Evolutionary conservation across 2,113 vertebrate genomes (phyloP).

Genomic region (Eptesicus fuscus): DNA sequence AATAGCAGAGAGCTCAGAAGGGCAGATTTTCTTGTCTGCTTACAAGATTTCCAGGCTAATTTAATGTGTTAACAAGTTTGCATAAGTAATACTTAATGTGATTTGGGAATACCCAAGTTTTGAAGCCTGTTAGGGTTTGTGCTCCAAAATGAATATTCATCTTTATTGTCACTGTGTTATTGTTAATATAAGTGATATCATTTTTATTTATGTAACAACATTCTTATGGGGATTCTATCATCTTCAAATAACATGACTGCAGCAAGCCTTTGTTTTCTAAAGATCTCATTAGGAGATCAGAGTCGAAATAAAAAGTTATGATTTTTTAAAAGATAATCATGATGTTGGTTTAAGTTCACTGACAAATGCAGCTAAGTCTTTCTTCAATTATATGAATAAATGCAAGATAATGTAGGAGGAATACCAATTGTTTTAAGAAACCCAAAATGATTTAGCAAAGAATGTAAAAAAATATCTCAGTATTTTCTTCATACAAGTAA

Average conservation of each 20-base stretch:
- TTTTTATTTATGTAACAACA: not conserved
- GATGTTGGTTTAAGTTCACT: conserved; percentile 51
- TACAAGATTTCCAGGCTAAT: conserved; percentile 42
- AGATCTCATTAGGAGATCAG: conserved; percentile 2
- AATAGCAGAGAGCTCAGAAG: conserved; percentile 57
- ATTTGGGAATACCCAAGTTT: conserved; percentile 11
- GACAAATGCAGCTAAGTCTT: conserved; percentile 63
- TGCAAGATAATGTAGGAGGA: conserved; percentile 63
- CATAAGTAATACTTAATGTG: not conserved
- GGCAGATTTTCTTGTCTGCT: conserved; percentile 45
- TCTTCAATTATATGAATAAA: conserved; percentile 78
- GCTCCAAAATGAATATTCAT: not conserved
- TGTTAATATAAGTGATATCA: not conserved
- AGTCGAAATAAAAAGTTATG: not conserved
- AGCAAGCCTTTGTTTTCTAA: not conserved
- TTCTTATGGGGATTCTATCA: conserved; percentile 3
- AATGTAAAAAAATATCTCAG: conserved; percentile 40
- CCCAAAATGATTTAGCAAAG: conserved; percentile 51
- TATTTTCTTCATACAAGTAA: conserved; percentile 75
- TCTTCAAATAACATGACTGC: not conserved
- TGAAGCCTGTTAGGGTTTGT: not conserved
- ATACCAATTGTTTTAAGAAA: conserved; percentile 78
- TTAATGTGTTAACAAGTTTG: conserved; percentile 35
- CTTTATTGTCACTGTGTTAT: not conserved
- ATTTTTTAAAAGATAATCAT: conserved; percentile 19